Evolutionary conservation across 1,140 invertebrate genomes (phyloP), one percentile per base, ranked within the genome.

Genomic region (Drosophila santomea): DNA sequence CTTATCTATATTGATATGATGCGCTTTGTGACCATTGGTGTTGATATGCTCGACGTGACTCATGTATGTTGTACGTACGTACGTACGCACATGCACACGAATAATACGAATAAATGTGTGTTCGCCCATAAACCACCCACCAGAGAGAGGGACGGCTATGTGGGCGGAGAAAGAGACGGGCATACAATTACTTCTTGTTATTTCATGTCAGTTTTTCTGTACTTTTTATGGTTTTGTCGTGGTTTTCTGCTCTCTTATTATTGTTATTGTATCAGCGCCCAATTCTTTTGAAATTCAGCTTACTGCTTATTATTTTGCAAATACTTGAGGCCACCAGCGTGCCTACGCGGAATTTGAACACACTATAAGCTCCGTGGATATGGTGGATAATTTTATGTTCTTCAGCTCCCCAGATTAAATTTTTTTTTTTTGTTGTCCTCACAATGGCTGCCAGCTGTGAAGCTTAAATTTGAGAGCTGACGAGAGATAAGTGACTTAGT

Each of bases 111-210:
- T 59, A 78, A 57, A 72, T 51, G 61, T 17, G 35, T 25, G n/a
- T n/a, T 54, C 8, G 15, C 35, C 35, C 58, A 63, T 32, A 60
- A 59, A 45, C 59, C 32, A 47, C 57, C 62, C 35, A 44, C 28
- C 3, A 32, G 36, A 67, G 17, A 44, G 17, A 44, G 45, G 44
- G 36, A 63, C 14, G 12, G 45, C 0, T 2, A 15, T 17, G 35
- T n/a, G 11, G 15, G 25, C 17, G 15, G 6, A 15, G 63, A 66
- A 48, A 63, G 64, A 64, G 71, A 85, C 59, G 51, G 45, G 36
- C 77, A 85, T 64, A 85, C 82, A 85, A 85, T 85, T 85, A 86
- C 74, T 68, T 52, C 61, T 78, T 85, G 60, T 75, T 58, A 75
- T 45, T 74, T 56, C 39, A 23, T 58, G 39, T 44, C 23, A 12